These are phyloP conservation scores for Neogobius melanostomus DNA, from an alignment of 2,113 vertebrate genomes.

Conservation along the genomic window DNA sequence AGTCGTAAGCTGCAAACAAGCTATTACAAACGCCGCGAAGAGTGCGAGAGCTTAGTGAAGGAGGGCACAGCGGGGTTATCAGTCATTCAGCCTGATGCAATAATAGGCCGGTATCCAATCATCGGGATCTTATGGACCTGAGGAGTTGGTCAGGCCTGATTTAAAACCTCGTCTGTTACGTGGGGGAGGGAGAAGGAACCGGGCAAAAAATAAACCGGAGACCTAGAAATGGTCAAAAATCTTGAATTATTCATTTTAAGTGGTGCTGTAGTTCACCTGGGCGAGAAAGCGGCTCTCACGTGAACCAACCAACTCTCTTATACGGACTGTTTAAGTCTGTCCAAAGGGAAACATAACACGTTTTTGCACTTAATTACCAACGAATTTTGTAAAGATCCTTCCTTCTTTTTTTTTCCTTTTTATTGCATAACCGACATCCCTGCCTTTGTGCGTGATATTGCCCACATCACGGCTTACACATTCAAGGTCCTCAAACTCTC, in stretches of 20 bases:
- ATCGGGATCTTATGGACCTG: background rate
- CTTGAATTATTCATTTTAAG: constrained; percentile 8
- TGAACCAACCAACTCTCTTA: background rate
- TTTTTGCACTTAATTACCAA: too few relatives aligned
- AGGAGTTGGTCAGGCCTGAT: background rate
- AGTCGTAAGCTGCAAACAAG: background rate
- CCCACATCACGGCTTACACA: background rate
- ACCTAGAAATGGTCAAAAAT: constrained; percentile 6
- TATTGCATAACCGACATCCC: background rate
- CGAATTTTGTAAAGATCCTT: background rate
- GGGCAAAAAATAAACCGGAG: background rate
- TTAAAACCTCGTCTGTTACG: constrained; percentile 1
- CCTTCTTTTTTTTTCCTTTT: background rate
- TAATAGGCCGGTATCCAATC: constrained; percentile 5
- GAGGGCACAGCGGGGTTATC: constrained; percentile 1
- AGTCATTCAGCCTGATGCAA: background rate
- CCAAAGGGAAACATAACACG: background rate
- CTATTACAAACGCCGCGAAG: background rate
- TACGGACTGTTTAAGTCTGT: background rate
- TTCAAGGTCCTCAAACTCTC: background rate
- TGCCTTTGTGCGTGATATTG: background rate
- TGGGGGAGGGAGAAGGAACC: background rate
- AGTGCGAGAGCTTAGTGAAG: background rate
- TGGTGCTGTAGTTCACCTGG: background rate
- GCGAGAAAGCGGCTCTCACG: background rate